Evolutionary conservation across 2,888 invertebrate species (phyloP), one percentile per base, ranked within the genome.

Genomic region (Lycophotia porphyrea): DNA sequence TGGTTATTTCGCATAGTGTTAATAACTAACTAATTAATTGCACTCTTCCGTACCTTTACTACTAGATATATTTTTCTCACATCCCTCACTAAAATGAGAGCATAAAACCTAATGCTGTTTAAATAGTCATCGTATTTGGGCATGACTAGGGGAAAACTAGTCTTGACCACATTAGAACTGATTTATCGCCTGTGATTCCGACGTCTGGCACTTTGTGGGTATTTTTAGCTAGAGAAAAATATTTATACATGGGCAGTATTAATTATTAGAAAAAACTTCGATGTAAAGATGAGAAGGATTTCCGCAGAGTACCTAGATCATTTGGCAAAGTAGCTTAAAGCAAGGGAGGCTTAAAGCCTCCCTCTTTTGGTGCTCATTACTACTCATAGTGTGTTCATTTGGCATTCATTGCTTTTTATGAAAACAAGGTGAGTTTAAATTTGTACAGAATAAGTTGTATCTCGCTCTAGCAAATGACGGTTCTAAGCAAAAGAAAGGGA

Each of bases 91-190:
- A 49, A 49, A 49, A 49, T 24, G 49, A 24, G 9, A 4, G 24
- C 24, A 24, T 49, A 24, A 24, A 49, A 24, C 49, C 47, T 76
- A 73, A 80, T 84, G 39, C 76, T 68, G 66, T 71, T 76, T 65
- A 84, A 82, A 82, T 72, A 68, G 27, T 7, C n/a, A 5, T 68
- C 82, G 71, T 61, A 84, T 78, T 81, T 81, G 84, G 81, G 13
- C 70, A 78, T 78, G 65, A 39, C 72, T 27, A 36, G 58, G 42
- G 31, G 78, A 78, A 84, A 84, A 84, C 81, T 78, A 15, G 84
- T 76, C 36, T 1, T 65, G 66, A 65, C 84, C 80, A 84, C 27
- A 27, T 80, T 52, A 21, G 70, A 27, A 8, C n/a, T 80, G 84
- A 84, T 84, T 82, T 80, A 82, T 82, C 31, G 42, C 72, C 31